Percentiles rank a stretch among this genome's conserved stretches.
Evolutionary conservation across 2,888 invertebrate genomes (phyloP).

Genomic region (Netelia melanura): DNA sequence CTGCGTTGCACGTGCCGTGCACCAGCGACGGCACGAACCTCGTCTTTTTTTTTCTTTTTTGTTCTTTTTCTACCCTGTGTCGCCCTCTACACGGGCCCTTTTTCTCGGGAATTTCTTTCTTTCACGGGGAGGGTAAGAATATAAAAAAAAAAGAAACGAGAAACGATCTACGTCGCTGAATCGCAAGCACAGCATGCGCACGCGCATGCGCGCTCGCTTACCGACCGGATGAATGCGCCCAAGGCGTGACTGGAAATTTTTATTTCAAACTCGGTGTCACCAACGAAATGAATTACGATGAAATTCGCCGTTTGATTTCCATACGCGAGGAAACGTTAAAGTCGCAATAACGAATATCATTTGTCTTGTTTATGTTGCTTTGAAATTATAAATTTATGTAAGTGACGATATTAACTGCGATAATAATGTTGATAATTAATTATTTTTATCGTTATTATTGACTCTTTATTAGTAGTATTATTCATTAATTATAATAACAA

Average conservation of each 20-base stretch:
- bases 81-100: background rate
- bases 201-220: conserved; percentile 1
- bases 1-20: conserved; percentile 39
- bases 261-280: conserved; percentile 10
- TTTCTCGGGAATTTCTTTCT: conserved; percentile 33
- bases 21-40: conserved; percentile 32
- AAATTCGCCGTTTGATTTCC: conserved; percentile 2
- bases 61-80: background rate
- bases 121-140: background rate
- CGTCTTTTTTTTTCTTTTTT: background rate
- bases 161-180: background rate
- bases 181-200: conserved; percentile 37
- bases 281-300: conserved; percentile 17
- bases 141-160: background rate
- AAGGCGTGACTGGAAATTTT: conserved; percentile 49
- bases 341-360: background rate
- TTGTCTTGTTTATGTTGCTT: too few species aligned
- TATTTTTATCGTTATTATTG: too few species aligned
- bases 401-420: too few species aligned
- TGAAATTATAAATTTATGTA: too few species aligned
- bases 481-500: too few species aligned
- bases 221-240: conserved; percentile 49
- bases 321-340: background rate
- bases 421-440: too few species aligned
- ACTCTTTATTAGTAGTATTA: too few species aligned